Evolutionary conservation across 2,797 vertebrate genomes (phyloP), one percentile per base, ranked within the genome.

Genomic region (Percopsis omiscomaycus): DNA sequence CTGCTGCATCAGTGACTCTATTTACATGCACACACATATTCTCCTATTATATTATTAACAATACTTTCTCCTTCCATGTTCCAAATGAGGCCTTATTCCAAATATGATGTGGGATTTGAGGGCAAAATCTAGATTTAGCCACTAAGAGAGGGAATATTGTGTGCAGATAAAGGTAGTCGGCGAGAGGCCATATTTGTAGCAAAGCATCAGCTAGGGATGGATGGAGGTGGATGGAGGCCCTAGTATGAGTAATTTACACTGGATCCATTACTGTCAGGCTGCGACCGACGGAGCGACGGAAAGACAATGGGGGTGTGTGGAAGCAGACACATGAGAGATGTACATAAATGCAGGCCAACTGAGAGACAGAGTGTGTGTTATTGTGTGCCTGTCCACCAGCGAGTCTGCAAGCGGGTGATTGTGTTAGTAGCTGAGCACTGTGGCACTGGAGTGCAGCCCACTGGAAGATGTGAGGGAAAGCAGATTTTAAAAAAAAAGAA

Each of bases 381-480:
- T 42, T 61, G 46, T 61, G 2, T 44, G 42, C 49, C 59, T 59
- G 55, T 71, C 60, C 62, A 44, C 16, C 55, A 69, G 54, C 48
- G 55, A 55, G 79, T 63, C 78, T 83, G 79, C 63, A 65, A 56
- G 56, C 67, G 30, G 81, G 71, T 57, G 77, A 88, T 86, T 85
- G 73, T 82, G 77, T n/a, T 83, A 69, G 70, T 76, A 68, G 73
- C 66, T 68, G 74, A 75, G 55, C 37, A 13, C 11, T 81, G 78
- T 72, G 71, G 75, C 3, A 14, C 68, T 77, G 47, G 57, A 84
- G 76, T n/a, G 61, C 47, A 83, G 70, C 78, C 82, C 81, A 74
- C 80, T 57, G 47, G 81, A 86, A 80, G 74, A 80, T 66, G 82
- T 59, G 70, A 64, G 64, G 71, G 30, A 90, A 89, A 89, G 86